A percentile compares a stretch with the other conserved stretches of the same genome.
These are phyloP conservation scores for Bombus soroeensis DNA, from an alignment of 1,140 invertebrate genomes.

Conservation along the genomic window DNA sequence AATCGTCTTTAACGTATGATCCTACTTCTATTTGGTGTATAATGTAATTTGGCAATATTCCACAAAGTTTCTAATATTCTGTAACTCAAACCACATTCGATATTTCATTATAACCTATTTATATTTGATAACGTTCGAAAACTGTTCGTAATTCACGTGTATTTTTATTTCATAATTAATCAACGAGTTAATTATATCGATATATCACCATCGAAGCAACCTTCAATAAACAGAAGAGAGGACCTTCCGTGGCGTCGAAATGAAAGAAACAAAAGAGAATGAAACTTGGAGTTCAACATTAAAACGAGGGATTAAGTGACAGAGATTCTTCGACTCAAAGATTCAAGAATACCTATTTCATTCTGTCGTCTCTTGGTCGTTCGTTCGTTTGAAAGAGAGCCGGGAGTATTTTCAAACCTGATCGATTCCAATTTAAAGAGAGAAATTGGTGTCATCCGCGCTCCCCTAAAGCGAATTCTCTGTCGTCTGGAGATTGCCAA, in stretches of 20 bases:
- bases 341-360: neutral
- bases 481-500: neutral
- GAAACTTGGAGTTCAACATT: neutral
- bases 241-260: too few species aligned
- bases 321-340: neutral
- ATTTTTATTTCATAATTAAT: too few species aligned
- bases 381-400: neutral
- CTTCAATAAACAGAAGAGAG: too few species aligned
- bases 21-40: too few species aligned
- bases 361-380: neutral
- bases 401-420: neutral
- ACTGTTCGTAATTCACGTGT: too few species aligned
- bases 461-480: neutral
- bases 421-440: slow-evolving; percentile 8
- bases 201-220: too few species aligned
- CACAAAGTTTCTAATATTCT: too few species aligned
- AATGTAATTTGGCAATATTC: too few species aligned
- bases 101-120: too few species aligned
- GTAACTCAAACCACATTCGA: too few species aligned
- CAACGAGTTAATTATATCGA: too few species aligned
- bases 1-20: neutral
- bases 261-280: neutral
- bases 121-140: too few species aligned
- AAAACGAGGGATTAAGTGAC: neutral
- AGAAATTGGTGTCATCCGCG: neutral